phyloP scores from a whole-genome alignment of 2,888 invertebrate species.

The Alsophila aescularia region DNA sequence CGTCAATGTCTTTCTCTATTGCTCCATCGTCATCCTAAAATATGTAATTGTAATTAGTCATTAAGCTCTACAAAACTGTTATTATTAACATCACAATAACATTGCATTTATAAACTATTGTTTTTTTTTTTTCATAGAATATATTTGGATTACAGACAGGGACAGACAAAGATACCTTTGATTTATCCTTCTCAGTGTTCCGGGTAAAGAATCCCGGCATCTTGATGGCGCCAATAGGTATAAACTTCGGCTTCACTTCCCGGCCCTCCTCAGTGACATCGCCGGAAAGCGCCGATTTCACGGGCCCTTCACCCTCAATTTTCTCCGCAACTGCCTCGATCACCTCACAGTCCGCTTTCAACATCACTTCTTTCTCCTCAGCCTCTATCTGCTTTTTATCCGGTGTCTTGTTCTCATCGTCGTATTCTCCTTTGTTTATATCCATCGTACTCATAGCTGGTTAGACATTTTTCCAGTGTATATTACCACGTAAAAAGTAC shows the following conservation, averaged over 20 bases:
- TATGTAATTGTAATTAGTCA: no score
- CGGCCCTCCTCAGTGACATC: slow-evolving; percentile 87
- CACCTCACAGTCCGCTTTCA: slow-evolving; percentile 84
- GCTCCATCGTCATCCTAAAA: slow-evolving; percentile 67
- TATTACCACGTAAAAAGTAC: slow-evolving; percentile 5
- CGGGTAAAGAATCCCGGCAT: slow-evolving; percentile 94
- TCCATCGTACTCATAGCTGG: slow-evolving; percentile 67
- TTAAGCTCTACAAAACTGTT: no score
- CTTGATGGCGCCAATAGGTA: slow-evolving; percentile 94
- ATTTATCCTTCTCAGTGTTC: slow-evolving; percentile 89
- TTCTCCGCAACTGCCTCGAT: slow-evolving; percentile 77
- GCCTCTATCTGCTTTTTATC: slow-evolving; percentile 88
- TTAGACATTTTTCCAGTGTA: slow-evolving; percentile 1
- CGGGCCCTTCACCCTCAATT: slow-evolving; percentile 75
- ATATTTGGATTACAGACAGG: no score
- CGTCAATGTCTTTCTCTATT: slow-evolving; percentile 70
- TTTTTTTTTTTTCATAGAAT: no score
- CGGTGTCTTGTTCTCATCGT: slow-evolving; percentile 74
- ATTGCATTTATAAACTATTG: no score
- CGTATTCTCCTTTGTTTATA: slow-evolving; percentile 70
- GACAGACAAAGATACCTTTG: slow-evolving; percentile 86
- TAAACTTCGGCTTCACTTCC: slow-evolving; percentile 91
- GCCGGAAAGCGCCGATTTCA: slow-evolving; percentile 81
- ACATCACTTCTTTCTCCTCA: slow-evolving; percentile 86
- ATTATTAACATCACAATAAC: no score